Evolutionary conservation across 2,113 vertebrate genomes (phyloP).

Genomic region (Pan troglodytes): NHGRI_mPanTro3-v2.1_pri NC_086015.1:141007501-141008000

Average conservation of each 20-base stretch:
- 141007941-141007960: too few relatives aligned
- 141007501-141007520: background rate
- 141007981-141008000: background rate
- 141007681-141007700: background rate
- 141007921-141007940: background rate
- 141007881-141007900: background rate
- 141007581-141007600: background rate
- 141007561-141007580: background rate
- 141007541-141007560: too few relatives aligned
- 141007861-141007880: background rate
- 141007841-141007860: background rate
- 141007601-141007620: background rate
- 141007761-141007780: background rate
- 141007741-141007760: background rate
- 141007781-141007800: background rate
- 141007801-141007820: background rate
- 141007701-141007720: background rate
- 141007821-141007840: background rate
- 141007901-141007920: background rate
- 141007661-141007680: background rate
- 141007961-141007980: background rate
- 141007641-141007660: background rate
- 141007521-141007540: background rate
- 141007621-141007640: background rate
- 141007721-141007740: background rate